A percentile compares a stretch with the other conserved stretches of the same genome.
Conservation (phyloP, 2,797 vertebrate genomes). For the Sciurus carolinensis region DNA sequence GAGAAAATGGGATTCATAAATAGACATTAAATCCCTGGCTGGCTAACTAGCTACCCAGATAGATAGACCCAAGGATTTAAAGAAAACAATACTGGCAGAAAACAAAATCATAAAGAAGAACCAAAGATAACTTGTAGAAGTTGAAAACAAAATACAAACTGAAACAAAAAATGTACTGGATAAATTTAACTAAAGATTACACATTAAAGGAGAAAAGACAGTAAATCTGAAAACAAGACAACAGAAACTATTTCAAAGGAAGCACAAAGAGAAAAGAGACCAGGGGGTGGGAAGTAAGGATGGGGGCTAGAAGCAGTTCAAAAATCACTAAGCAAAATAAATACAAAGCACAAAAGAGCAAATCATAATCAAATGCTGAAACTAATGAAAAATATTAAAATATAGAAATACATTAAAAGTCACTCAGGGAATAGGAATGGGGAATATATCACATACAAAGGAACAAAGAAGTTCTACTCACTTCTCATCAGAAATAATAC, state of each 20-base stretch:
- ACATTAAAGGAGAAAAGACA: background rate
- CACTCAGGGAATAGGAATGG: accelerated
- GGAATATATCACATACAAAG: background rate
- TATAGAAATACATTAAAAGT: background rate
- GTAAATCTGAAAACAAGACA: background rate
- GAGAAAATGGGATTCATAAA: background rate
- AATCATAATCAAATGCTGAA: background rate
- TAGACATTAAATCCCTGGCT: background rate
- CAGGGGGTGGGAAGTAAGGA: too few species aligned
- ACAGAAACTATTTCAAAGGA: background rate
- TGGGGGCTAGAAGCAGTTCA: background rate
- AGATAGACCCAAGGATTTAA: background rate
- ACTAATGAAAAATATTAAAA: background rate
- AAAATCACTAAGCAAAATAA: background rate
- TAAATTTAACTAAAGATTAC: background rate
- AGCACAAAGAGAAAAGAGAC: background rate
- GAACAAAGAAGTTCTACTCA: background rate
- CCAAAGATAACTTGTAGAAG: background rate
- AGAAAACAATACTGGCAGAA: background rate
- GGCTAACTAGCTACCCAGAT: too few species aligned
- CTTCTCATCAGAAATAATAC: background rate
- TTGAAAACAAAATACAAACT: background rate
- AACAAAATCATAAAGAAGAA: background rate
- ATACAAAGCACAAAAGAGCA: background rate
- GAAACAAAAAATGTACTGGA: background rate